These are phyloP conservation scores for Tryphoninae sp. DNA, from an alignment of 2,888 invertebrate species.

Conservation along the genomic window DNA sequence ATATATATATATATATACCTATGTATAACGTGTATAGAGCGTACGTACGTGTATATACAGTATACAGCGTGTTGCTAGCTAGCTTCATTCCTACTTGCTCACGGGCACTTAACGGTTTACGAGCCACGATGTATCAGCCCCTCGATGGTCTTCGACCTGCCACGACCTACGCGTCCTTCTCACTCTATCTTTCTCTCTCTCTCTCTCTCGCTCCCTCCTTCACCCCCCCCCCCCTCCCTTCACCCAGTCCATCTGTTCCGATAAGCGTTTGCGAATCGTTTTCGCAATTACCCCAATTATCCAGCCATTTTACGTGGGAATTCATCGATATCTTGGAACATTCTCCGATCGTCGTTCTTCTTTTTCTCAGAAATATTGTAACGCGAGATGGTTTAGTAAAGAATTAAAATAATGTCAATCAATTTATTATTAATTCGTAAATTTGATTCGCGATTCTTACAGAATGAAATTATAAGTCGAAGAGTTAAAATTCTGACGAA, in stretches of 20 bases:
- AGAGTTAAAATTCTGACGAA: no score
- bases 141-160: conserved; percentile 66
- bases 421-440: no score
- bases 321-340: conserved; percentile 12
- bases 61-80: conserved; percentile 34
- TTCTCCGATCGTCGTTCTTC: not conserved
- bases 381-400: no score
- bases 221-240: not conserved
- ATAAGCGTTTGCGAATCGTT: conserved; percentile 44
- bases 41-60: conserved; percentile 37
- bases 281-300: conserved; percentile 45
- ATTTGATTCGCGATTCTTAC: no score
- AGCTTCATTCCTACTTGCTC: conserved; percentile 74
- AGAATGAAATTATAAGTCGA: no score
- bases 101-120: conserved; percentile 78
- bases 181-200: conserved; percentile 32
- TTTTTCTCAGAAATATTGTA: not conserved
- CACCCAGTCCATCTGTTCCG: conserved; percentile 17
- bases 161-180: conserved; percentile 55
- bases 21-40: conserved; percentile 12
- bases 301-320: conserved; percentile 11
- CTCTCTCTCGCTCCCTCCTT: conserved; percentile 17
- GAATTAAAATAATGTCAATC: not conserved
- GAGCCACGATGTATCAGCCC: conserved; percentile 76
- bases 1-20: conserved; percentile 40